Evolutionary conservation across 2,888 invertebrate genomes (phyloP), one percentile per base, ranked within the genome.

Genomic region (Lysandra bellargus): DNA sequence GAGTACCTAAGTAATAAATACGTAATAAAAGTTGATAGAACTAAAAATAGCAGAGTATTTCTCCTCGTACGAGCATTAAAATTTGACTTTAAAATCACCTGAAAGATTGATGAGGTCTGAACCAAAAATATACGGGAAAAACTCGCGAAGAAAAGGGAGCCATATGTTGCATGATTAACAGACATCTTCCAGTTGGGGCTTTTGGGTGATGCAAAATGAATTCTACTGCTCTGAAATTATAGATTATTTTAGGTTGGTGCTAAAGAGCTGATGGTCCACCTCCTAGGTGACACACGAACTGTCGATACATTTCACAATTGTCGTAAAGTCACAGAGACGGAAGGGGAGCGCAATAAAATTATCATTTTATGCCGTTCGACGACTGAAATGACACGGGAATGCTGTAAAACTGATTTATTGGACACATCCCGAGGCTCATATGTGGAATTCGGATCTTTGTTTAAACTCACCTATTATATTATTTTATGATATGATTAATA

Each of bases 261-360:
- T 14, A 2, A 17, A 14, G 30, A 82, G 79, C 78, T 81, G 82
- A 82, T 86, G 85, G 88, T 88, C 86, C 86, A 88, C 88, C 89
- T 89, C 86, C 85, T 87, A 94, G 94, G 92, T 94, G 94, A 92
- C 92, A 91, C 88, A 88, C 89, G 87, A 92, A 92, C 92, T 94
- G 94, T 94, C 94, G 94, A 94, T 94, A 94, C 94, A 94, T 94
- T 94, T 94, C 93, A 93, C 94, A 94, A 93, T 94, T 93, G 94
- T 94, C 94, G 93, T 94, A 94, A 94, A 94, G 88, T 90, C 88
- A 85, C 88, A 90, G 84, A 93, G 93, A 92, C 92, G 94, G 94
- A 94, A 94, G 93, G 93, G 92, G 93, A 92, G 88, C 88, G 91
- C 92, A 90, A 90, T 94, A 93, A 94, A 94, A 94, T 94, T 94